These are phyloP conservation scores for Aegotheles bennettii DNA, from an alignment of 2,113 vertebrate genomes.

Conservation along the genomic window DNA sequence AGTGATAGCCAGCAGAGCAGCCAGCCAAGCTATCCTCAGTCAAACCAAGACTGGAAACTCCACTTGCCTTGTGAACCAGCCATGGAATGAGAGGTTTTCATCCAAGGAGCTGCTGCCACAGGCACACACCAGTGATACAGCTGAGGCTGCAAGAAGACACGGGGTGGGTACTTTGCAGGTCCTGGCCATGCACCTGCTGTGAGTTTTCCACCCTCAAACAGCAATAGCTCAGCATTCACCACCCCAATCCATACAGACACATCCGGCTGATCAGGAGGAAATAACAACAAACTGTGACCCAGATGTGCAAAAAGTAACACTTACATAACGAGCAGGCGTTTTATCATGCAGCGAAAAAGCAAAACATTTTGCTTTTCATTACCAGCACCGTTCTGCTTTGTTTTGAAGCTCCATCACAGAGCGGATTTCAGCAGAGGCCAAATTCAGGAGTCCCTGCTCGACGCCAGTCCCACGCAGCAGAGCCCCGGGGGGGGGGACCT, in stretches of 20 bases:
- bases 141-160: background rate
- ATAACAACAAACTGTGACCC: background rate
- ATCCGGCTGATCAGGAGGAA: background rate
- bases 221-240: background rate
- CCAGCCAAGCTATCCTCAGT: background rate
- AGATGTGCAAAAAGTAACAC: background rate
- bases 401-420: background rate
- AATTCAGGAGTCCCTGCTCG: background rate
- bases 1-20: background rate
- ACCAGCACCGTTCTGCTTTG: background rate
- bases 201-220: background rate
- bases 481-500: background rate
- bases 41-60: background rate
- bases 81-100: background rate
- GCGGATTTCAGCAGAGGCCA: background rate
- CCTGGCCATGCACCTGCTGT: background rate
- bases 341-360: background rate
- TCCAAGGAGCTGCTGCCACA: background rate
- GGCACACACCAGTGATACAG: background rate
- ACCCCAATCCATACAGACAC: background rate
- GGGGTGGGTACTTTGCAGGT: background rate
- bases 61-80: background rate
- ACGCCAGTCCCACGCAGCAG: background rate
- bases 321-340: background rate
- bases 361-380: slow-evolving; percentile 9